Conservation (phyloP, 2,797 vertebrate genomes). For the Argya squamiceps region DNA sequence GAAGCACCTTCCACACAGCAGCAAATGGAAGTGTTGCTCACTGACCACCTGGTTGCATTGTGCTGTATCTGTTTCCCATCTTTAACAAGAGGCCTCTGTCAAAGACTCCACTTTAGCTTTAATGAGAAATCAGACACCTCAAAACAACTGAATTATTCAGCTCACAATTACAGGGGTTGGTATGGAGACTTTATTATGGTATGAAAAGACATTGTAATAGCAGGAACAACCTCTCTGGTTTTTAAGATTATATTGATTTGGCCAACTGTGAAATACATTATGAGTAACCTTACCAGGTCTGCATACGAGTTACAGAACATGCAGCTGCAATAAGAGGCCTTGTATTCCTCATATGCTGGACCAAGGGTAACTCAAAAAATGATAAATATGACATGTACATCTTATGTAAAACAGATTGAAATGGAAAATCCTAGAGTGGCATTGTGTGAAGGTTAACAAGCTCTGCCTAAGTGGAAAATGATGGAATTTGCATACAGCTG, state of each 20-base stretch:
- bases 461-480: not conserved
- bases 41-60: not conserved
- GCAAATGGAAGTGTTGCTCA: not conserved
- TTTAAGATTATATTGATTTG: not conserved
- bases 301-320: not conserved
- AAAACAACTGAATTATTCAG: slow-evolving; percentile 53
- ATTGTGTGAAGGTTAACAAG: not conserved
- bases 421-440: not conserved
- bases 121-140: slow-evolving; percentile 36
- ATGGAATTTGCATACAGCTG: not conserved
- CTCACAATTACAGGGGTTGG: not conserved
- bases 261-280: not conserved
- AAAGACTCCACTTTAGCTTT: not conserved
- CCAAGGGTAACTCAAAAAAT: not conserved
- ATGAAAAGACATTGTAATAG: not conserved
- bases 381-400: not conserved
- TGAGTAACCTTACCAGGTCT: not conserved
- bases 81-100: not conserved
- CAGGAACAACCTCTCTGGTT: not conserved
- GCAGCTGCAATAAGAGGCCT: not conserved
- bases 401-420: not conserved
- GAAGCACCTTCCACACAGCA: not conserved
- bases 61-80: not conserved
- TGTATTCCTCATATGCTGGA: not conserved
- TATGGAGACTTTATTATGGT: not conserved